These are phyloP conservation scores for Nemopilema nomurai DNA, from an alignment of 30 jellyfish, hydroid and myxozoan genomes.

Conservation along the genomic window DNA sequence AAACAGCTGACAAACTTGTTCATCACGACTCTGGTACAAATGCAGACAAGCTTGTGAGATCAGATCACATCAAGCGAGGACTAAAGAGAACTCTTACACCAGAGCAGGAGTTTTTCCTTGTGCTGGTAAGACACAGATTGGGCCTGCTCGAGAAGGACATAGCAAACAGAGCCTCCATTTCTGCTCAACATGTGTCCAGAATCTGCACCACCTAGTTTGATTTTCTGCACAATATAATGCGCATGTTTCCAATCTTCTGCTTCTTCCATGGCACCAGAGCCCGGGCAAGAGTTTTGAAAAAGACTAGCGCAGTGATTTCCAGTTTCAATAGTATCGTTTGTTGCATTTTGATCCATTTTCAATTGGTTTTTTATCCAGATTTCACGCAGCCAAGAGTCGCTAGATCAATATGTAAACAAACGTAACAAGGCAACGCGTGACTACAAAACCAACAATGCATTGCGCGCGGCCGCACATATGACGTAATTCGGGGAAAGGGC, in stretches of 20 bases:
- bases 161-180: slow-evolving; percentile 38
- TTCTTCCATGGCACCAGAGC: neutral
- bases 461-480: neutral
- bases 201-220: slow-evolving; percentile 51
- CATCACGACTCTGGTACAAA: slow-evolving; percentile 18
- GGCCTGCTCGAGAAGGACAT: slow-evolving; percentile 57
- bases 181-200: slow-evolving; percentile 19
- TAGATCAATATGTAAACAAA: neutral
- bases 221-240: slow-evolving; percentile 12
- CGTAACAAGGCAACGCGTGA: neutral
- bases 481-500: neutral
- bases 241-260: neutral
- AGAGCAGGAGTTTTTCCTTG: slow-evolving; percentile 61
- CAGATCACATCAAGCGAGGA: slow-evolving; percentile 36
- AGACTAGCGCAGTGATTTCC: neutral
- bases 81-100: slow-evolving; percentile 10
- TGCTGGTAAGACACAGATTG: slow-evolving; percentile 34
- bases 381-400: neutral
- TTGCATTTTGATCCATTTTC: neutral
- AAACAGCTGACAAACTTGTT: neutral
- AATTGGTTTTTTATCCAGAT: neutral
- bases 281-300: neutral
- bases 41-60: neutral
- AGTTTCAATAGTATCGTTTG: neutral
- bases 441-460: neutral